Evolutionary conservation across 2,113 vertebrate species (phyloP), one percentile per base, ranked within the genome.

Genomic region (Bufo bufo): DNA sequence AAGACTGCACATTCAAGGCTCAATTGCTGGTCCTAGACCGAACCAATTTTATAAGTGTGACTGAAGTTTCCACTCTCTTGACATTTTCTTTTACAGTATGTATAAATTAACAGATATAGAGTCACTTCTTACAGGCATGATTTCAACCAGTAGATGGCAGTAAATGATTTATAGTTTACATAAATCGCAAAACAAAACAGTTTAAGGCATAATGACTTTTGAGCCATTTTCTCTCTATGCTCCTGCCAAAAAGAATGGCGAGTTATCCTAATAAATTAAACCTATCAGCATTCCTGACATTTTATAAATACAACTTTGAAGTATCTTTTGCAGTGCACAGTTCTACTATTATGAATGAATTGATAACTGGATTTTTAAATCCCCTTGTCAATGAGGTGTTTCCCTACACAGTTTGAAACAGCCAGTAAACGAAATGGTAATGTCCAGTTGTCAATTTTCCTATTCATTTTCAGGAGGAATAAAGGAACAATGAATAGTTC

Each of bases 71-170:
- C 61, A 65, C 61, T 17, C 14, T 8, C 19, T 65, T 65, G 17
- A n/a, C n/a, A n/a, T 20, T n/a, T n/a, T 65, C 4, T 65, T n/a
- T 11, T 58, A 12, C 56, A 3, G 3, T 63, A 1, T 63, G 59
- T 65, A n/a, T 69, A 33, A 69, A 23, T 23, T 69, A 33, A 1
- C 20, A 23, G 33, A 33, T 69, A 23, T 33, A 33, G 61, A 6
- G 23, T 71, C 66, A 71, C 4, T 13, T 17, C 9, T 16, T 58
- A 33, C 79, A 81, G 33, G 63, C 7, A 45, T 61, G 6, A 16
- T 47, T 33, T 61, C 16, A 56, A 47, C 79, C 79, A 81, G 54
- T 81, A 81, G 79, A 61, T 81, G 79, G 79, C 79, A 81, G 56
- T 81, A 61, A 61, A 61, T 81, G 56, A 54, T 54, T 45, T 81